phyloP scores from a whole-genome alignment of 1,140 invertebrate genomes.

The Heliconius eleuchia region DNA sequence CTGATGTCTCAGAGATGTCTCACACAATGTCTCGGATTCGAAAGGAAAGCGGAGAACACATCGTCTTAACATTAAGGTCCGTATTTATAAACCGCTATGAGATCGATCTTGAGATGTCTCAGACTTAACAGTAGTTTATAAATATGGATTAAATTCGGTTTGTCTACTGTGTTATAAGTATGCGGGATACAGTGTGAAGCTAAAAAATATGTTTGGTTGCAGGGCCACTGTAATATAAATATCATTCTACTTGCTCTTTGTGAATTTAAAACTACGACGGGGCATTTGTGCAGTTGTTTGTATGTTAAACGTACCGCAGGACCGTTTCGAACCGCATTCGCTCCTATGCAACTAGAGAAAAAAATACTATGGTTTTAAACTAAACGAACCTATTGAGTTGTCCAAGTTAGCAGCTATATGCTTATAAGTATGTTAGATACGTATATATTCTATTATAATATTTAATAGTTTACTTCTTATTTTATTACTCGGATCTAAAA shows the following conservation, averaged over 20 bases:
- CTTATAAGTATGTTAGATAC: neutral
- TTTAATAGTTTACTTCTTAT: too few species aligned
- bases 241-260: slow-evolving; percentile 20
- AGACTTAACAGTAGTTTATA: too few species aligned
- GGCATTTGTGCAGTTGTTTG: slow-evolving; percentile 27
- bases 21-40: too few species aligned
- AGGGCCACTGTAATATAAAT: slow-evolving; percentile 21
- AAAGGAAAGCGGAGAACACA: too few species aligned
- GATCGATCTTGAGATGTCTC: too few species aligned
- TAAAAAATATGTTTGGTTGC: neutral
- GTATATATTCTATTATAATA: neutral
- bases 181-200: neutral
- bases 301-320: slow-evolving; percentile 26
- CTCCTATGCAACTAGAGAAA: neutral
- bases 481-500: too few species aligned
- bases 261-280: slow-evolving; percentile 27
- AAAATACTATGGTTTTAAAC: neutral
- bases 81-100: too few species aligned
- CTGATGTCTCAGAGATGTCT: too few species aligned
- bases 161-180: too few species aligned
- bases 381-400: neutral
- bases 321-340: slow-evolving; percentile 18
- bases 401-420: neutral
- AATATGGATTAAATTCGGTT: too few species aligned
- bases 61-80: too few species aligned